These are phyloP conservation scores for Chymomyza procnemis DNA, from an alignment of 2,888 invertebrate genomes.

Conservation along the genomic window DNA sequence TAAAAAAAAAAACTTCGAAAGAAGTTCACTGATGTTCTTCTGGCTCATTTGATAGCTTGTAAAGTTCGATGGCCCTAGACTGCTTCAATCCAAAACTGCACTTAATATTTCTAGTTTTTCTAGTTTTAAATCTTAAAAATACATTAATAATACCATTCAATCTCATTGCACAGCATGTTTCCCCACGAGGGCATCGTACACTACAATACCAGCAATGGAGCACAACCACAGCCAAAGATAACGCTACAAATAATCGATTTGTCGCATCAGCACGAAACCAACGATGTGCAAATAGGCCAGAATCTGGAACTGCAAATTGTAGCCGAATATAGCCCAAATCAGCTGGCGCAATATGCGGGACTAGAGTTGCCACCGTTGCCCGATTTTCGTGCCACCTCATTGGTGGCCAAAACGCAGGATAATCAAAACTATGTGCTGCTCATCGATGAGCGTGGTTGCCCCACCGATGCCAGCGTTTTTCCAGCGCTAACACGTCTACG, in stretches of 20 bases:
- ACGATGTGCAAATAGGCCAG: constrained; percentile 85
- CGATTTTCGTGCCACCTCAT: constrained; percentile 87
- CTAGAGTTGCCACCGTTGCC: constrained; percentile 79
- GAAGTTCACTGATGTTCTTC: no score
- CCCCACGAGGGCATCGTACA: constrained; percentile 79
- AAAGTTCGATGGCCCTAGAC: no score
- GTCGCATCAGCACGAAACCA: constrained; percentile 80
- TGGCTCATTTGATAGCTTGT: no score
- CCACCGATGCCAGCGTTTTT: constrained; percentile 83
- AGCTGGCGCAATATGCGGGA: constrained; percentile 47
- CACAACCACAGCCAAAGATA: constrained; percentile 66
- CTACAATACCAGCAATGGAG: constrained; percentile 52
- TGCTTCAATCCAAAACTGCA: no score
- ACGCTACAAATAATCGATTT: constrained; percentile 82
- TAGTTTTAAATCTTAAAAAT: no score
- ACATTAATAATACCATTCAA: background rate
- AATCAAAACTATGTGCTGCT: constrained; percentile 85
- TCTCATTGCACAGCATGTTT: constrained; percentile 65
- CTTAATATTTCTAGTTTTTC: no score
- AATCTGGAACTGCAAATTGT: constrained; percentile 83
- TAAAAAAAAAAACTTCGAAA: no score
- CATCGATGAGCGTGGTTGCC: constrained; percentile 88
- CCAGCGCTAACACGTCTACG: constrained; percentile 78
- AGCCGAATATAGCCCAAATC: constrained; percentile 75
- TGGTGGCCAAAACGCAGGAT: constrained; percentile 88